These are phyloP conservation scores for Zele albiditarsus DNA, from an alignment of 2,888 invertebrate species.

Conservation along the genomic window DNA sequence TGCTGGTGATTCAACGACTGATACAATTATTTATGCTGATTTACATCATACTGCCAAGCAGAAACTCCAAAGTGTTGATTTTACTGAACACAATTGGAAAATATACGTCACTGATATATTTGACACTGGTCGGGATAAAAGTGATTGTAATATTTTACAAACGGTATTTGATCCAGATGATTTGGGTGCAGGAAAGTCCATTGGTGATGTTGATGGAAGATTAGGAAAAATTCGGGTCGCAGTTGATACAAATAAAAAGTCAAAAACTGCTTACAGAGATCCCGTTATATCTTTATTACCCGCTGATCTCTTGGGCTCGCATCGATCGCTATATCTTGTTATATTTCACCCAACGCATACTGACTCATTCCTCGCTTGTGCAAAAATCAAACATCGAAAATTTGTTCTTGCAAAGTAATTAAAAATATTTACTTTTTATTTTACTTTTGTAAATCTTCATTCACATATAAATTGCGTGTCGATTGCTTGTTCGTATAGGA, in stretches of 20 bases:
- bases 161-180: conserved; percentile 89
- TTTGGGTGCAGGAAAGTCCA: conserved; percentile 79
- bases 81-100: conserved; percentile 89
- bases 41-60: conserved; percentile 81
- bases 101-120: conserved; percentile 92
- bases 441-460: not conserved
- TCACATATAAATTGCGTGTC: not conserved
- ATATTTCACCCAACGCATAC: conserved; percentile 84
- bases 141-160: conserved; percentile 89
- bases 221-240: conserved; percentile 85
- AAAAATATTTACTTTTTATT: conserved; percentile 4
- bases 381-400: conserved; percentile 82
- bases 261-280: conserved; percentile 80
- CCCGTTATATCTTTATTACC: conserved; percentile 82
- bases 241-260: conserved; percentile 75
- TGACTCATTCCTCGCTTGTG: conserved; percentile 87
- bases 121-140: conserved; percentile 78
- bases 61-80: conserved; percentile 73
- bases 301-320: conserved; percentile 83
- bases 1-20: conserved; percentile 77
- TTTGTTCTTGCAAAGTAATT: conserved; percentile 83
- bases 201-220: conserved; percentile 86
- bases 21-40: conserved; percentile 86
- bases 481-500: conserved; percentile 72
- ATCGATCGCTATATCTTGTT: conserved; percentile 86